phyloP scores from a whole-genome alignment of 2,888 invertebrate species.

The Melipona beecheii region DNA sequence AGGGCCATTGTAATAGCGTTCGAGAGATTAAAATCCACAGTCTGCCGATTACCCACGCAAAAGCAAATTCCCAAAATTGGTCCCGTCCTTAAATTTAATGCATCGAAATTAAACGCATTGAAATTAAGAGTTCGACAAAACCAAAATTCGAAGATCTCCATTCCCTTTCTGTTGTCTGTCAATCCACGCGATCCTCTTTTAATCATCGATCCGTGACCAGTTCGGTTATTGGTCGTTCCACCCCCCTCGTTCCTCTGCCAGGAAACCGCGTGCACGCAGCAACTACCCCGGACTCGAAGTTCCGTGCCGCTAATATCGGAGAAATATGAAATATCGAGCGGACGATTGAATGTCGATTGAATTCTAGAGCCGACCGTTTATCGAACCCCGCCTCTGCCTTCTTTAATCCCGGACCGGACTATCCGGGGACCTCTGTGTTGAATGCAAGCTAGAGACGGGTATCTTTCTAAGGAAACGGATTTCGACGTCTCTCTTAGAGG shows the following conservation, averaged over 20 bases:
- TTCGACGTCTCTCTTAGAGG: neutral
- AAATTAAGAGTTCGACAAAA: too few relatives aligned
- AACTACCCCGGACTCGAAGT: constrained; percentile 27
- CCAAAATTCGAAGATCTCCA: too few relatives aligned
- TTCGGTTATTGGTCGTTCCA: constrained; percentile 20
- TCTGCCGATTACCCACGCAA: too few relatives aligned
- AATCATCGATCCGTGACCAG: constrained; percentile 34
- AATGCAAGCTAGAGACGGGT: constrained; percentile 36
- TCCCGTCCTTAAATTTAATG: too few relatives aligned
- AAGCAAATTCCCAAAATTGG: too few relatives aligned
- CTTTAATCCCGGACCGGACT: constrained; percentile 45
- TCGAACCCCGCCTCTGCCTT: constrained; percentile 32
- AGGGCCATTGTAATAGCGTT: too few relatives aligned
- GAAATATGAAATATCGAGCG: constrained; percentile 58
- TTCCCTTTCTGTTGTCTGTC: too few relatives aligned
- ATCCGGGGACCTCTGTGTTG: constrained; percentile 24
- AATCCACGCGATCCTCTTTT: neutral
- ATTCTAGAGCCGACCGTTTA: constrained; percentile 50
- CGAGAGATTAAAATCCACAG: too few relatives aligned
- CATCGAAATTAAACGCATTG: too few relatives aligned
- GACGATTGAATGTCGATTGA: constrained; percentile 51
- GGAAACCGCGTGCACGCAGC: constrained; percentile 1
- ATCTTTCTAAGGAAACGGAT: constrained; percentile 37
- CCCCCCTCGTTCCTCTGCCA: too few relatives aligned
- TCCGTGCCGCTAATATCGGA: constrained; percentile 50